Conservation (phyloP, 1,140 invertebrate species). For the Neodiprion virginianus region DNA sequence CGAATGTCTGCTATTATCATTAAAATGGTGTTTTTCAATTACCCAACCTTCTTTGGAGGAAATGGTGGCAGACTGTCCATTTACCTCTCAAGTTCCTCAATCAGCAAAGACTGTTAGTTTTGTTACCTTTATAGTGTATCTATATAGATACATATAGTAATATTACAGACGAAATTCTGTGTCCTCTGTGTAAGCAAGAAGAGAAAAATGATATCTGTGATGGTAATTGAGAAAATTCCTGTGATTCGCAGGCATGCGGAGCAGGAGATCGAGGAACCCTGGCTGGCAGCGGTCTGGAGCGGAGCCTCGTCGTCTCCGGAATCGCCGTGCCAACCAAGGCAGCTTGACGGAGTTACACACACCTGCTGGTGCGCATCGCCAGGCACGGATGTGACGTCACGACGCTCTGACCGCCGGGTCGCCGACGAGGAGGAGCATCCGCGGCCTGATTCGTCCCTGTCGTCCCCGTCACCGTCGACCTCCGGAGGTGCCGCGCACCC, state of each 20-base stretch:
- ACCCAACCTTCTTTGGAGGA: no score
- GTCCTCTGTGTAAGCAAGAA: no score
- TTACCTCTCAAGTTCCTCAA: no score
- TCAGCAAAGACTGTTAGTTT: no score
- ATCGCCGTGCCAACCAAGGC: conserved; percentile 63
- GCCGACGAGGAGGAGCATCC: conserved; percentile 40
- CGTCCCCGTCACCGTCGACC: conserved; percentile 42
- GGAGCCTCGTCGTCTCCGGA: conserved; percentile 62
- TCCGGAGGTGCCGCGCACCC: conserved; percentile 29
- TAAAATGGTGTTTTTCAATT: no score
- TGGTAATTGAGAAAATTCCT: not conserved
- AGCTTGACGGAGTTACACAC: conserved; percentile 63
- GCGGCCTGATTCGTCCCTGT: conserved; percentile 55
- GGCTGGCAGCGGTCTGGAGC: conserved; percentile 54
- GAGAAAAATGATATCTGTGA: no score
- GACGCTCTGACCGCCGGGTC: conserved; percentile 57
- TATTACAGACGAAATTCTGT: no score
- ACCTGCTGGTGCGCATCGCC: conserved; percentile 59
- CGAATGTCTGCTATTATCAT: no score
- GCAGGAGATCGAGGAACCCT: conserved; percentile 50
- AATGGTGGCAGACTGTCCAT: no score
- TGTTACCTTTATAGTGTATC: no score
- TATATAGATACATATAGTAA: no score
- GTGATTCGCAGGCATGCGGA: conserved; percentile 49
- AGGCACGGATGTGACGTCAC: conserved; percentile 59